phyloP scores from a whole-genome alignment of 92 coral and sea anemone species.

The Zoanthus sociatus region DNA sequence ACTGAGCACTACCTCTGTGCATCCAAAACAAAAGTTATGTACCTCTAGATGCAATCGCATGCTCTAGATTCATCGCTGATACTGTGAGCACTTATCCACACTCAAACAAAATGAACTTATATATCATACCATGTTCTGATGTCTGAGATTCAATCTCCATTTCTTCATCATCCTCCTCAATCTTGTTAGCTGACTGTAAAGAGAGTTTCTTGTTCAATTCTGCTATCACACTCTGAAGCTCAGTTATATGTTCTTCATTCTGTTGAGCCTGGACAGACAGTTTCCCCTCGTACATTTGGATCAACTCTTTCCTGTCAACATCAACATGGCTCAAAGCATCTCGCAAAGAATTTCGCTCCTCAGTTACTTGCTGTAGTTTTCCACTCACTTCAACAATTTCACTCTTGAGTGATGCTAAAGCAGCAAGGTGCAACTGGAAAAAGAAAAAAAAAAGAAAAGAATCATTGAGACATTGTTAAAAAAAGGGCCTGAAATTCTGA shows the following conservation, averaged over 20 bases:
- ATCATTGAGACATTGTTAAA: no score
- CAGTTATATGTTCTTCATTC: constrained; percentile 93
- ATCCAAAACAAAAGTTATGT: no score
- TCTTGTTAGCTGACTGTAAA: constrained; percentile 82
- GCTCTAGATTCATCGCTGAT: no score
- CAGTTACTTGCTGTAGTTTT: constrained; percentile 85
- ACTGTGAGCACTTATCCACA: not conserved
- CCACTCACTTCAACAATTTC: constrained; percentile 91
- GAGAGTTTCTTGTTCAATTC: constrained; percentile 88
- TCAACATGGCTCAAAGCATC: constrained; percentile 61
- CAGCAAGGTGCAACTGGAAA: constrained; percentile 92
- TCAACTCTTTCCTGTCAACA: constrained; percentile 82
- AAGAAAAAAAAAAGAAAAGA: constrained; percentile 17
- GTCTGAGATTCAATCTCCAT: constrained; percentile 91
- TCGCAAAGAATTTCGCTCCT: constrained; percentile 85
- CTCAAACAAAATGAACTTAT: not conserved
- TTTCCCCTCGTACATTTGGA: constrained; percentile 88
- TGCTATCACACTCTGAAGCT: constrained; percentile 96
- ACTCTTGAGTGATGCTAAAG: constrained; percentile 91
- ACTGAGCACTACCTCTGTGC: no score
- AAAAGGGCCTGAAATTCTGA: no score
- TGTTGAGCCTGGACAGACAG: constrained; percentile 86
- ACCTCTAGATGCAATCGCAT: no score
- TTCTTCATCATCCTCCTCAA: constrained; percentile 89
- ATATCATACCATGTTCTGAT: constrained; percentile 84